phyloP scores from a whole-genome alignment of 1,140 invertebrate species.

The Triops longicaudatus region DNA sequence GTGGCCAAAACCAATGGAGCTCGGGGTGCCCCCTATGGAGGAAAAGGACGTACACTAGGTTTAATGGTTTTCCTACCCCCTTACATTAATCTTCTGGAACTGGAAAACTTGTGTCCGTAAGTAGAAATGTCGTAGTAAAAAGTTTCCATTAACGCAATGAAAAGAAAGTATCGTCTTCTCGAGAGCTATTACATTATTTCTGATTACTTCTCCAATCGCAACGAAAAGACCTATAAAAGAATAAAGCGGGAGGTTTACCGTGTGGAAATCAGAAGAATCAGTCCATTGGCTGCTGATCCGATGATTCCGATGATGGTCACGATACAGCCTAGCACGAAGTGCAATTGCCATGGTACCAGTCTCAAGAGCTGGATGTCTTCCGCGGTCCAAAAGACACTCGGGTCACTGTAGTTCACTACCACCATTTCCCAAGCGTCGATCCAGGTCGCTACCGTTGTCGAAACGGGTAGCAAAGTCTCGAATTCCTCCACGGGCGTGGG shows the following conservation, averaged over 20 bases:
- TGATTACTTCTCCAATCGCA: not conserved
- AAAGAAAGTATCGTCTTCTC: not conserved
- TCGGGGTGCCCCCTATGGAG: no score
- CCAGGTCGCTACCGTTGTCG: not conserved
- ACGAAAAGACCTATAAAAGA: not conserved
- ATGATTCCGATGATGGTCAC: conserved; percentile 36
- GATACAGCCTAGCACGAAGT: conserved; percentile 36
- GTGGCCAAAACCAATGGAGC: no score
- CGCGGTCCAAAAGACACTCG: not conserved
- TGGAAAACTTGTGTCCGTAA: no score
- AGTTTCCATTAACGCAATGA: not conserved
- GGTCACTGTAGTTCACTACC: not conserved
- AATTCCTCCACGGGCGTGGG: not conserved
- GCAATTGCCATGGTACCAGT: conserved; percentile 27
- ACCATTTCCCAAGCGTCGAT: not conserved
- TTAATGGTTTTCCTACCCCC: no score
- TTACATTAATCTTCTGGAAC: no score
- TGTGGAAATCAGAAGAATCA: conserved; percentile 40
- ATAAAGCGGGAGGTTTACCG: conserved; percentile 32
- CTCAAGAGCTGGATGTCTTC: not conserved
- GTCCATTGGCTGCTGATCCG: conserved; percentile 37
- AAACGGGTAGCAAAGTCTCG: not conserved
- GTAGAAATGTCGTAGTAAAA: no score
- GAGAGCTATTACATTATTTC: not conserved
- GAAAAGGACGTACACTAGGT: no score